Base-by-base conservation (phyloP, 2,113 vertebrate species). In the Heterotilapia buettikoferi region DNA sequence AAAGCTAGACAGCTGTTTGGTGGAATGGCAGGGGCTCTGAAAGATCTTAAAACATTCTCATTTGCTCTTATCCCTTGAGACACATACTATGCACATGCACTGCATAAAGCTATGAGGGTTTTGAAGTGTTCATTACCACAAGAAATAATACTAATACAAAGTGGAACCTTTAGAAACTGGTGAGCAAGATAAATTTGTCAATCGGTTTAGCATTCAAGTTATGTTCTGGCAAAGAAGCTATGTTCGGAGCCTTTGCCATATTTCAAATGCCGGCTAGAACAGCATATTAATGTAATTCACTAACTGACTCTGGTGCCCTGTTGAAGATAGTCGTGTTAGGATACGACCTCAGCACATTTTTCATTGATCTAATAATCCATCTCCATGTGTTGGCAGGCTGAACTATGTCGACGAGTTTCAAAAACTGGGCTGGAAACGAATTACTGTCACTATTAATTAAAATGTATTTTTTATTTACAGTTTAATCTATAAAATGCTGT, bases 351-450 rank as follows among this genome's bases (percentile, higher is more conserved):
- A 78, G 43, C 43, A 78, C 18, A 78, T 31, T 78, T 31, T 78
- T 29, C 45, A 78, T 19, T 78, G 45, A 78, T 78, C 45, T 73
- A 26, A 73, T 45, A 73, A 73, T 78, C 73, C 45, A 78, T 31
- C 73, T 2, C 26, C 45, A 78, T 78, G 40, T 19, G 73, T 12
- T 31, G 45, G 73, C 73, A 31, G 45, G 26, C 45, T 52, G 45
- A 78, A 52, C 45, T 50, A 52, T 78, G 45, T 19, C 73, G 52
- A 8, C 4, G 16, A 78, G 45, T 52, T 52, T 31, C 12, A 29
- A 50, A 78, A 78, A 50, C 2, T 31, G 45, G 10, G 45, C 45
- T 78, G 73, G 45, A 8, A 68, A 31, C 73, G 1, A 78, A 78
- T 78, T 78, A 2, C 45, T n/a, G 45, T 78, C 45, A 33, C 10